These are phyloP conservation scores for Coecobrya sp. DNA, from an alignment of 2,888 invertebrate species.

Conservation along the genomic window DNA sequence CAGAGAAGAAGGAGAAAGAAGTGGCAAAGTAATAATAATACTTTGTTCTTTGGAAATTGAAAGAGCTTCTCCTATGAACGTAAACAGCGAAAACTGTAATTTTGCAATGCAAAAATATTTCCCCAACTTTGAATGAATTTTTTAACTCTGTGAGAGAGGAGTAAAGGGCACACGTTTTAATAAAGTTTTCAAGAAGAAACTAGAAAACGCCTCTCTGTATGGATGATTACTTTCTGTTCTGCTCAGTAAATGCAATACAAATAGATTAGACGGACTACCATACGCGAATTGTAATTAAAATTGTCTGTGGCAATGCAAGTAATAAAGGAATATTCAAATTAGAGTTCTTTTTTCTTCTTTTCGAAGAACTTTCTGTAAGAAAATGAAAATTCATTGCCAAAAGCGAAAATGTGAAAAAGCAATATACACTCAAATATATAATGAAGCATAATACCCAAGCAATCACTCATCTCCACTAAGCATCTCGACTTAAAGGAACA, in stretches of 20 bases:
- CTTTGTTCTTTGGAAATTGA: conserved; percentile 20
- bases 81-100: background rate
- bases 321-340: background rate
- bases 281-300: background rate
- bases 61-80: background rate
- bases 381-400: conserved; percentile 17
- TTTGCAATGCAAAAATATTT: conserved; percentile 5
- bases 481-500: conserved; percentile 22
- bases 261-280: background rate
- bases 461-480: conserved; percentile 74
- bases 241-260: background rate
- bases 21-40: conserved; percentile 13
- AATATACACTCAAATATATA: background rate
- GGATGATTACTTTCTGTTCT: background rate
- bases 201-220: background rate
- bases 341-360: background rate
- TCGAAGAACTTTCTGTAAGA: background rate
- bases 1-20: background rate
- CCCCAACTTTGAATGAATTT: background rate
- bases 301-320: background rate
- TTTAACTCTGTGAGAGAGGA: background rate
- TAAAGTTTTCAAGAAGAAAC: background rate
- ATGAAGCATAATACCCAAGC: background rate
- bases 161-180: background rate
- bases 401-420: background rate